Percentiles rank a stretch among this genome's conserved stretches.
Conservation (phyloP, 2,797 vertebrate species). For the Microhierax caerulescens region DNA sequence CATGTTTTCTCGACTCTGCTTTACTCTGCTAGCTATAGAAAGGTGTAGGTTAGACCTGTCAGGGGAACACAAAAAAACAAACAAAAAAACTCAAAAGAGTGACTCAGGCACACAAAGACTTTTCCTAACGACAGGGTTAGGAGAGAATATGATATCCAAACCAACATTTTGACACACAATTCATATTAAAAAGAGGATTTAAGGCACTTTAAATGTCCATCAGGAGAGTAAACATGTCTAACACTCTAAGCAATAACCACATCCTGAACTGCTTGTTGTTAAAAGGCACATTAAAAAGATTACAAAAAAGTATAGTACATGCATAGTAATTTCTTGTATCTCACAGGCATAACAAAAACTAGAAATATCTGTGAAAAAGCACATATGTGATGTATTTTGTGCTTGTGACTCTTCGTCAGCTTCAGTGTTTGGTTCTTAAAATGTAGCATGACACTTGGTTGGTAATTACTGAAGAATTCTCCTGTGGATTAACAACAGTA, state of each 20-base stretch:
- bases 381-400: neutral
- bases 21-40: slow-evolving; percentile 29
- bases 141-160: slow-evolving; percentile 40
- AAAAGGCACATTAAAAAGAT: neutral
- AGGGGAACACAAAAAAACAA: neutral
- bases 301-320: neutral
- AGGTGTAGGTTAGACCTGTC: slow-evolving; percentile 53
- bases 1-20: slow-evolving; percentile 33
- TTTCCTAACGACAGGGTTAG: slow-evolving; percentile 11
- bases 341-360: neutral
- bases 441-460: neutral
- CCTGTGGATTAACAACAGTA: neutral
- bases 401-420: neutral
- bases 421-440: neutral
- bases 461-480: neutral
- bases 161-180: slow-evolving; percentile 10
- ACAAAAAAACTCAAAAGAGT: neutral
- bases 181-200: slow-evolving; percentile 21
- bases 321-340: neutral
- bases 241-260: neutral
- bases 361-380: neutral
- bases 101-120: neutral
- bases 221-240: slow-evolving; percentile 5
- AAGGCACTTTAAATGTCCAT: slow-evolving; percentile 2
- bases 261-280: neutral